Evolutionary conservation across 2,113 vertebrate genomes (phyloP).

Genomic region (Syngnathus floridae): DNA sequence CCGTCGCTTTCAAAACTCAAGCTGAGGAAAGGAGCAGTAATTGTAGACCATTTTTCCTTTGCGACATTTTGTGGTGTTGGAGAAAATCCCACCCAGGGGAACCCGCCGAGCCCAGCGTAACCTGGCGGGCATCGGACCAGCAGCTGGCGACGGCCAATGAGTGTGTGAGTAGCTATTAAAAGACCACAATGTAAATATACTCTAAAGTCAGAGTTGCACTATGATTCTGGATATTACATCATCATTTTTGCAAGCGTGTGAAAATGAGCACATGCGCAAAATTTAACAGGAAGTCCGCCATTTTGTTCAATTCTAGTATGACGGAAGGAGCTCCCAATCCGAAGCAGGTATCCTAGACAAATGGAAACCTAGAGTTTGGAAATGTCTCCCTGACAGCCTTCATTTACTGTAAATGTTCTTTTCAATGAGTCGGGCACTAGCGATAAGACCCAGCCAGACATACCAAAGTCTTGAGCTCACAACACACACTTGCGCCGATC

Average conservation of each 20-base stretch:
- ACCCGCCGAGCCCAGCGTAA: not conserved
- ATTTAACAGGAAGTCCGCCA: not conserved
- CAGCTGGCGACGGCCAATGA: not conserved
- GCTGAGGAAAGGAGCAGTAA: constrained; percentile 46
- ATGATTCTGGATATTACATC: not conserved
- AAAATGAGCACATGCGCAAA: not conserved
- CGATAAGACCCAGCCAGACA: constrained; percentile 43
- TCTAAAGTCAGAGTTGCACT: not conserved
- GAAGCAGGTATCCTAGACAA: too few relatives aligned
- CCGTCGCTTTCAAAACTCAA: constrained; percentile 31
- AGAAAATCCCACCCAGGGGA: constrained; percentile 42
- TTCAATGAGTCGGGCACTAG: not conserved
- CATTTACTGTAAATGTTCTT: not conserved
- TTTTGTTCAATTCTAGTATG: not conserved
- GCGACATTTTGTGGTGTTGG: constrained; percentile 1
- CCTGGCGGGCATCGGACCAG: not conserved
- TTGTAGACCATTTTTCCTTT: constrained; percentile 44
- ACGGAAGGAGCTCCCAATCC: too few relatives aligned
- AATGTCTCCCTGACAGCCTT: not conserved
- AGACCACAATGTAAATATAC: not conserved
- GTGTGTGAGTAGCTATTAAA: not conserved
- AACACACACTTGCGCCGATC: constrained; percentile 41
- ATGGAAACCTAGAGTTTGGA: too few relatives aligned
- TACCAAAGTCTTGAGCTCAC: constrained; percentile 70
- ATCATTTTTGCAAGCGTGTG: not conserved